Percentiles rank a stretch among this genome's conserved stretches.
Conservation (phyloP, 2,888 invertebrate species). For the Fragum sueziense region DNA sequence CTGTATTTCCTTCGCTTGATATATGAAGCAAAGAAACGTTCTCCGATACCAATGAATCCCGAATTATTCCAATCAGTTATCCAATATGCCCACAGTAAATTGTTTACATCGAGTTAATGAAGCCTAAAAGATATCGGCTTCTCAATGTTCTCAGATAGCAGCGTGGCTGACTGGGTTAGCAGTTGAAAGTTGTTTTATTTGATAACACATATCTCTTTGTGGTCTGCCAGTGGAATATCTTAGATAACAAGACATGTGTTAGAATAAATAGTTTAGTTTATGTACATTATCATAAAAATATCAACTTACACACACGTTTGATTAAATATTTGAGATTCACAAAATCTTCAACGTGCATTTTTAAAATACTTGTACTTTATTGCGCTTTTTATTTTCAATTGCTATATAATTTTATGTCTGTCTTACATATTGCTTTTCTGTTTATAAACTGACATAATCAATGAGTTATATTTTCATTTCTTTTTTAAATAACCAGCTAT, state of each 20-base stretch:
- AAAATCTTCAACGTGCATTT: too few relatives aligned
- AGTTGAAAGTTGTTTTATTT: not conserved
- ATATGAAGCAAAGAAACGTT: not conserved
- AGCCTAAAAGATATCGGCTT: constrained; percentile 29
- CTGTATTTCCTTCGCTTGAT: not conserved
- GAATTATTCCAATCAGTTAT: constrained; percentile 30
- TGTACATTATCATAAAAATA: too few relatives aligned
- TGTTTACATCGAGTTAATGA: constrained; percentile 31
- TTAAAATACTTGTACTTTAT: too few relatives aligned
- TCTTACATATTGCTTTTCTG: too few relatives aligned
- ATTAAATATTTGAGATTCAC: too few relatives aligned
- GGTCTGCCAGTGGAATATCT: not conserved
- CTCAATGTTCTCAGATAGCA: constrained; percentile 16
- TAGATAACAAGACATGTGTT: not conserved
- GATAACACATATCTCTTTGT: constrained; percentile 7
- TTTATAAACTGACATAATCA: too few relatives aligned
- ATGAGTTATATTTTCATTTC: too few relatives aligned
- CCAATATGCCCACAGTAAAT: constrained; percentile 32
- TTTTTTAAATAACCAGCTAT: too few relatives aligned
- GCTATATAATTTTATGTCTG: too few relatives aligned
- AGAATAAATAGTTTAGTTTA: too few relatives aligned
- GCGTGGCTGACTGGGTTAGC: not conserved
- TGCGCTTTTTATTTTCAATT: too few relatives aligned
- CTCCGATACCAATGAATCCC: constrained; percentile 7
- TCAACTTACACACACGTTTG: too few relatives aligned